Conservation (phyloP, 2,888 invertebrate genomes). For the Pyrocoelia pectoralis region DNA sequence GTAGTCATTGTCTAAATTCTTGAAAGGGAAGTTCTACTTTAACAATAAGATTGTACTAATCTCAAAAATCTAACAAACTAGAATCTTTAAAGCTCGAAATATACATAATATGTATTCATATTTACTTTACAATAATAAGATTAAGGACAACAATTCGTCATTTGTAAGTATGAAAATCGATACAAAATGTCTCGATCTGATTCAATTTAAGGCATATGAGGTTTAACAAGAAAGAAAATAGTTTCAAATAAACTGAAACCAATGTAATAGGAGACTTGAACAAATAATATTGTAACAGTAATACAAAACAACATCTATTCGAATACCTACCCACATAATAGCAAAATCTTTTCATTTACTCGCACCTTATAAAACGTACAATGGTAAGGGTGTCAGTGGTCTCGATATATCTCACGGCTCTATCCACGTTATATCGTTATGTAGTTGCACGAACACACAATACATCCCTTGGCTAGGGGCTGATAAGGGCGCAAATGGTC, state of each 20-base stretch:
- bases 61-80: no score
- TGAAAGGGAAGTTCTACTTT: background rate
- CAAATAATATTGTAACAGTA: slow-evolving; percentile 48
- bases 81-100: background rate
- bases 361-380: slow-evolving; percentile 46
- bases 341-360: slow-evolving; percentile 46
- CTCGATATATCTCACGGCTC: slow-evolving; percentile 49
- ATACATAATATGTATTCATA: background rate
- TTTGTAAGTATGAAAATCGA: slow-evolving; percentile 6
- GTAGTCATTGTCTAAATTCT: no score
- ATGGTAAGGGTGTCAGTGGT: slow-evolving; percentile 34
- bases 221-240: slow-evolving; percentile 17
- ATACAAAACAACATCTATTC: slow-evolving; percentile 51
- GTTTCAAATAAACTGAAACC: slow-evolving; percentile 27
- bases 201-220: slow-evolving; percentile 15
- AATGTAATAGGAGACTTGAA: slow-evolving; percentile 42
- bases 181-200: slow-evolving; percentile 21
- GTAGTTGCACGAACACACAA: slow-evolving; percentile 46
- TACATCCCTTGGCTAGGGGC: slow-evolving; percentile 41
- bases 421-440: slow-evolving; percentile 49
- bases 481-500: slow-evolving; percentile 45
- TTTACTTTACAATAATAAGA: slow-evolving; percentile 3
- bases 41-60: background rate
- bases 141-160: background rate
- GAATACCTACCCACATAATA: slow-evolving; percentile 44